Evolutionary conservation across 2,888 invertebrate species (phyloP), one percentile per base, ranked within the genome.

Genomic region (Molanna angustata): DNA sequence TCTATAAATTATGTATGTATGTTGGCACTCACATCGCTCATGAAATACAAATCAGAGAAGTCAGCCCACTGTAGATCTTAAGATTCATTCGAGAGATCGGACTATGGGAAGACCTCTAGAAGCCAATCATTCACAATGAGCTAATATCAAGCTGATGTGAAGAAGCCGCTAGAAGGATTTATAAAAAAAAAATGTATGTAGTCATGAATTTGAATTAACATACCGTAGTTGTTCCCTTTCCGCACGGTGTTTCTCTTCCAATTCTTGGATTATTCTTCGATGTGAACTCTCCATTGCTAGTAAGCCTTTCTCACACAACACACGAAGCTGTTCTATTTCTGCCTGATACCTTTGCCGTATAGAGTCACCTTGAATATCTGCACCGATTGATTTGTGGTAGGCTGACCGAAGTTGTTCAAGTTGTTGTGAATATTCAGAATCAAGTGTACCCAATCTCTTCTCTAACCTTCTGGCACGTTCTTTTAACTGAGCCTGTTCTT

Each of bases 221-320:
- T 55, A 75, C 76, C 81, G 74, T 61, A 86, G 74, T 62, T 86
- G 83, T 60, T 91, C 90, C 58, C 94, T 74, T 71, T 95, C 94
- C 58, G 86, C 83, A 51, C 88, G 82, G 70, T 94, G 94, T 64
- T 90, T 88, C 63, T 93, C 92, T 66, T 94, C 91, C 74, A 94
- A 79, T 67, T 95, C 94, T 45, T 88, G 83, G 62, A 94, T 85
- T 60, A 90, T 86, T 57, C 90, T 81, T 35, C 89, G 80, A 69
- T 94, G 92, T 64, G 91, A 90, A 66, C 88, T 88, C 73, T 94
- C 93, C 89, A 93, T 91, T 31, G 92, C 90, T 62, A 89, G 79
- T 61, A 94, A 79, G 37, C 94, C 94, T 69, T 93, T 92, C 72
- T 94, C 94, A 68, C 92, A 92, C 51, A 94, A 78, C 60, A 86